phyloP scores from a whole-genome alignment of 2,888 invertebrate species.

The Trachelus iudaicus region DNA sequence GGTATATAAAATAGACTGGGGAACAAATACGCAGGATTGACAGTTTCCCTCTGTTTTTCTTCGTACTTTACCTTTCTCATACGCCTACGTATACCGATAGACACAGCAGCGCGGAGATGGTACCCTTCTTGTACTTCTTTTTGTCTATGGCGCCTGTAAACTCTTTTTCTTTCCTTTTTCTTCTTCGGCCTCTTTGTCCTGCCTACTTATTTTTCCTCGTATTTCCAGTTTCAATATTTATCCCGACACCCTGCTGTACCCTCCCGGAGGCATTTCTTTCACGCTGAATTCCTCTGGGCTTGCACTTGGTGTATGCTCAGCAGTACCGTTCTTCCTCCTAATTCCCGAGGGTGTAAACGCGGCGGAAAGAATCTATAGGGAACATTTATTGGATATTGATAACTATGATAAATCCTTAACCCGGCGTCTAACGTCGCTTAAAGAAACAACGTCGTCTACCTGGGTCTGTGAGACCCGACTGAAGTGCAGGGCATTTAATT shows the following conservation, averaged over 20 bases:
- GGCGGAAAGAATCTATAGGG: neutral
- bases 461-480: no score
- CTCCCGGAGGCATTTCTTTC: neutral
- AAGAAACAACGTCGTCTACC: no score
- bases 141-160: neutral
- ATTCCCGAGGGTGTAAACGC: neutral
- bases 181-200: neutral
- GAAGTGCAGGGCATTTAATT: no score
- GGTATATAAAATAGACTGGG: neutral
- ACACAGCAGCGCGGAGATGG: neutral
- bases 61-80: neutral
- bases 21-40: neutral
- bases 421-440: no score
- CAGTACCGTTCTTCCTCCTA: neutral
- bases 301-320: neutral
- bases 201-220: neutral
- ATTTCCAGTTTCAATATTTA: neutral
- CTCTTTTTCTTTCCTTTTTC: neutral
- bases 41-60: neutral
- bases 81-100: neutral
- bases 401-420: neutral
- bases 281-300: neutral
- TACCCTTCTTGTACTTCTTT: neutral
- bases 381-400: neutral
- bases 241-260: neutral